Evolutionary conservation across 2,888 invertebrate species (phyloP), one percentile per base, ranked within the genome.

Genomic region (Papilio elwesi): DNA sequence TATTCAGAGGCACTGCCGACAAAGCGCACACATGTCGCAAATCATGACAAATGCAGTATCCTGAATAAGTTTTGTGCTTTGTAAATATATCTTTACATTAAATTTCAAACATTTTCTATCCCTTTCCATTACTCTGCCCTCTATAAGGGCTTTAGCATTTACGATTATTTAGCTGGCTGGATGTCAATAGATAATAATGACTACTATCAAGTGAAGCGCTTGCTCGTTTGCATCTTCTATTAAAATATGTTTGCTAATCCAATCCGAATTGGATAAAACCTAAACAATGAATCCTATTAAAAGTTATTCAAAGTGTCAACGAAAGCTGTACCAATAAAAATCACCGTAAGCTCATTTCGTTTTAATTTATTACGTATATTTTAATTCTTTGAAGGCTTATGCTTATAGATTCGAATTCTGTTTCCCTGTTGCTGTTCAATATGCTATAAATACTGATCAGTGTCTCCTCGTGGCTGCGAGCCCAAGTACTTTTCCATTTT

Each of bases 21-120:
- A 51, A 12, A 74, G 77, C 76, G 75, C 74, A 76, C 78, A 78
- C 72, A 52, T 68, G 73, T 69, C 74, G 66, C 77, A 76, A 79
- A 80, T 78, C 81, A 84, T 85, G 84, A 88, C 89, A 90, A 91
- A 90, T 89, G 87, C 89, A 89, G 89, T 89, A 89, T 89, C 89
- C 91, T 88, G 87, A 88, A 86, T 86, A 62, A 62, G 59, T 62
- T 62, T 62, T 43, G 15, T n/a, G 43, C 62, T 64, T 66, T 52
- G 63, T 74, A 43, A 59, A 75, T 43, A 43, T 13, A 43, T 59
- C 43, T 62, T 62, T 43, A 43, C 15, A 62, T 43, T 62, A 43
- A 43, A 43, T 43, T 62, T 8, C 38, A 43, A 59, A 59, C 43
- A n/a, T 62, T 62, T 62, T 43, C n/a, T 59, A 9, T 38, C n/a